phyloP scores from a whole-genome alignment of 2,797 vertebrate species.

The Gobio occitaniae region DNA sequence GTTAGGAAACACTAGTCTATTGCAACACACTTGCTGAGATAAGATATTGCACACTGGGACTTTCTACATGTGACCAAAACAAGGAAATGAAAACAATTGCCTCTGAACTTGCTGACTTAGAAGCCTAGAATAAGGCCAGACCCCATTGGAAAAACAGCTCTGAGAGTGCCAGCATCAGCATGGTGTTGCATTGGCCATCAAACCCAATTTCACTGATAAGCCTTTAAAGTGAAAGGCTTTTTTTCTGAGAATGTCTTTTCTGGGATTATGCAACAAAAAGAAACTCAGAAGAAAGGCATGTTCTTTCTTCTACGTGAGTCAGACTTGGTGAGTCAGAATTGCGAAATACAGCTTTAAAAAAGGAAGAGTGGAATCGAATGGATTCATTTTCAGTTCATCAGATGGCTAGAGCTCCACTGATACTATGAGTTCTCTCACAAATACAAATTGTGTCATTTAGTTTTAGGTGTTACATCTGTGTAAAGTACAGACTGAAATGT shows the following conservation, averaged over 20 bases:
- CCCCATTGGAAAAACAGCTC: not conserved
- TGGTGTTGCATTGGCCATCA: not conserved
- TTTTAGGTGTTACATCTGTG: not conserved
- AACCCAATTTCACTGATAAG: slow-evolving; percentile 6
- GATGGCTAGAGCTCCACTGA: not conserved
- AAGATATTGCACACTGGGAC: slow-evolving; percentile 3
- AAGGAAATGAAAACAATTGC: slow-evolving; percentile 6
- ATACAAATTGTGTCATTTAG: not conserved
- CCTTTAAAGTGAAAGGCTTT: not conserved
- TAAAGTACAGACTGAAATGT: not conserved
- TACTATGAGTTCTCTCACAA: not conserved
- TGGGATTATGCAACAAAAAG: not conserved
- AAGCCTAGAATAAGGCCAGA: not conserved
- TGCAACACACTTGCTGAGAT: slow-evolving; percentile 21
- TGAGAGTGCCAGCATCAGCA: slow-evolving; percentile 5
- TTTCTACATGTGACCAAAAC: slow-evolving; percentile 38
- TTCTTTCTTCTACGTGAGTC: slow-evolving; percentile 1
- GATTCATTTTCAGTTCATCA: not conserved
- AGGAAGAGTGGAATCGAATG: not conserved
- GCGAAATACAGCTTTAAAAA: not conserved
- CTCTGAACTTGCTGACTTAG: slow-evolving; percentile 21
- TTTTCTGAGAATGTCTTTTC: not conserved
- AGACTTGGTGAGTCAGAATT: slow-evolving; percentile 25
- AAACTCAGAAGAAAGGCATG: not conserved
- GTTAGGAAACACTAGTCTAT: slow-evolving; percentile 5